These are phyloP conservation scores for Physocephala rufipes DNA, from an alignment of 2,888 invertebrate species.

Conservation along the genomic window DNA sequence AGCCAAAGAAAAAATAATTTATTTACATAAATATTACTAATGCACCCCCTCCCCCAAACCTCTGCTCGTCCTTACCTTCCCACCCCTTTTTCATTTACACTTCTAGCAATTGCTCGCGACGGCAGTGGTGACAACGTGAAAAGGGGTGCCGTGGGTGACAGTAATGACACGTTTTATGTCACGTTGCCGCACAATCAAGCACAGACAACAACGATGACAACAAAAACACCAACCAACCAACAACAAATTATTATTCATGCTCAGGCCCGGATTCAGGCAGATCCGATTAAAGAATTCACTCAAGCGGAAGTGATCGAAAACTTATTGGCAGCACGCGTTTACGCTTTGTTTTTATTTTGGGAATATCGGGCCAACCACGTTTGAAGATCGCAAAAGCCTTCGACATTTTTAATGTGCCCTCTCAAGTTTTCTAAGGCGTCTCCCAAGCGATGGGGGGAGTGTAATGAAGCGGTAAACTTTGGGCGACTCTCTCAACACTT, in stretches of 20 bases:
- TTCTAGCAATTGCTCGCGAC: background rate
- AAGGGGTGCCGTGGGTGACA: slow-evolving; percentile 11
- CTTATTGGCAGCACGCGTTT: slow-evolving; percentile 62
- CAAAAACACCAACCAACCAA: too few relatives aligned
- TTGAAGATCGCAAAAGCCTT: slow-evolving; percentile 8
- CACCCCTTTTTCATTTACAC: background rate
- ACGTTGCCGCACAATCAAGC: slow-evolving; percentile 62
- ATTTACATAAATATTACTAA: background rate
- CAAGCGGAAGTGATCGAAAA: slow-evolving; percentile 63
- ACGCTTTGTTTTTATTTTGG: slow-evolving; percentile 42
- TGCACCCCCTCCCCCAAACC: background rate
- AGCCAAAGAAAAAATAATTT: background rate
- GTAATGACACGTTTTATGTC: slow-evolving; percentile 63
- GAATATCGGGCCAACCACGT: background rate
- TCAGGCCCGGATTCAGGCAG: slow-evolving; percentile 56
- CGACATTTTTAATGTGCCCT: slow-evolving; percentile 12
- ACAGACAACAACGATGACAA: too few relatives aligned
- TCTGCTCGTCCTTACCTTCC: slow-evolving; percentile 1
- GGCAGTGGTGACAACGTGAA: background rate
- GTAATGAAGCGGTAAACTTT: background rate
- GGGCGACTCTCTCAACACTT: slow-evolving; percentile 15
- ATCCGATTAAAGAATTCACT: slow-evolving; percentile 44
- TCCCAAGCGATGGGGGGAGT: too few relatives aligned
- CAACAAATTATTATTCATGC: slow-evolving; percentile 63
- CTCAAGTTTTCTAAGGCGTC: slow-evolving; percentile 29